Conservation (phyloP, 92 coral and sea anemone genomes). For the Nematostella vectensis region DNA sequence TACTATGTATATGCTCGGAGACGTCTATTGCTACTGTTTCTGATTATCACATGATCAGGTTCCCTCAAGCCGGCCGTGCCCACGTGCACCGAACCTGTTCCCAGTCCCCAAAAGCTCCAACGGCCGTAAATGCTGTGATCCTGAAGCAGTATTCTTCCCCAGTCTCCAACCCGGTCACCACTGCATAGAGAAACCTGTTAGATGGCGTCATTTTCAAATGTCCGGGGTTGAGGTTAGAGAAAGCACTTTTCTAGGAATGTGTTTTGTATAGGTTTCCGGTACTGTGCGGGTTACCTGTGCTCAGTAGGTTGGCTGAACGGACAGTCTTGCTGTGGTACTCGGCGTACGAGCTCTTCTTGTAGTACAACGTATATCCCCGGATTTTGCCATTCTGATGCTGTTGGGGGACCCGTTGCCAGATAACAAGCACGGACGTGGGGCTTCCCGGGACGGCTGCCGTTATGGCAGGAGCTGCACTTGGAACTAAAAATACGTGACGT, state of each 20-base stretch:
- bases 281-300: too few species aligned
- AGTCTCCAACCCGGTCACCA: constrained; percentile 4
- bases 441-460: constrained; percentile 9
- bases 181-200: too few species aligned
- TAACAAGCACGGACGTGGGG: constrained; percentile 13
- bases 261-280: too few species aligned
- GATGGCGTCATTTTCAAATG: too few species aligned
- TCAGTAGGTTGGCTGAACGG: neutral
- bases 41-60: too few species aligned
- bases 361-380: constrained; percentile 4
- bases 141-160: constrained; percentile 7
- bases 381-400: constrained; percentile 12
- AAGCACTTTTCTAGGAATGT: too few species aligned
- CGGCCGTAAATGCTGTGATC: constrained; percentile 14
- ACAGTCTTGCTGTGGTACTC: neutral
- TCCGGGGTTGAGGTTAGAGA: too few species aligned
- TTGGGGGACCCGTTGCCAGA: constrained; percentile 28
- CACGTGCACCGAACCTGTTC: neutral
- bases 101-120: constrained; percentile 2
- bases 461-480: constrained; percentile 41
- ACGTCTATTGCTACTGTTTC: too few species aligned
- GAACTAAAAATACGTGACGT: constrained; percentile 10
- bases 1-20: too few species aligned
- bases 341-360: constrained; percentile 1
- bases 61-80: too few species aligned